These are phyloP conservation scores for Chionomys nivalis DNA, from an alignment of 2,113 vertebrate genomes.

Conservation along the genomic window DNA sequence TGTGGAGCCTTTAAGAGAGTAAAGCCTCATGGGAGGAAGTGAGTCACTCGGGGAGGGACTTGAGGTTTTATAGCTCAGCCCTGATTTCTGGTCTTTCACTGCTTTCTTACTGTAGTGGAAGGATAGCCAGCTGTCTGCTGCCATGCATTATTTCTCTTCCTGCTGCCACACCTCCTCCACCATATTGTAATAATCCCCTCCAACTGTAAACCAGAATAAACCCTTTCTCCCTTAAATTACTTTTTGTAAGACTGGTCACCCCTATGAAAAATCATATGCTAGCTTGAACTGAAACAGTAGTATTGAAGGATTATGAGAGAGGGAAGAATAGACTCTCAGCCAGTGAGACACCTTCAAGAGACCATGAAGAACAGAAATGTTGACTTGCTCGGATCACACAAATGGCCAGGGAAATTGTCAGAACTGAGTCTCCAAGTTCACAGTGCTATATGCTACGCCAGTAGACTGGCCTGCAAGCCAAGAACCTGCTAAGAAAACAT, in stretches of 20 bases:
- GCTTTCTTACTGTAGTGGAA: background rate
- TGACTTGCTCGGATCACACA: background rate
- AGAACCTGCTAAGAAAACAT: background rate
- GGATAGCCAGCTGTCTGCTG: background rate
- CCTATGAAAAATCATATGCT: background rate
- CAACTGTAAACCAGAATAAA: background rate
- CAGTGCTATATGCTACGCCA: background rate
- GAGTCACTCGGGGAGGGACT: background rate
- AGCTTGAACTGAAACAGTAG: background rate
- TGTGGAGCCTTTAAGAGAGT: background rate
- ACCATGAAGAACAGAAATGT: background rate
- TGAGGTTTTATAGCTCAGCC: background rate
- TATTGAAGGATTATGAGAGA: background rate
- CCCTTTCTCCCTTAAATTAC: background rate
- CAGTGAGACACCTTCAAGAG: background rate
- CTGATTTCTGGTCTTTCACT: background rate
- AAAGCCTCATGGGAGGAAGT: background rate
- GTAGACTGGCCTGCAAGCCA: background rate
- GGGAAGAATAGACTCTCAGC: background rate
- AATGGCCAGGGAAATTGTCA: background rate
- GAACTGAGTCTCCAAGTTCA: background rate
- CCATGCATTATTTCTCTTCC: background rate
- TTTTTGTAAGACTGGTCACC: background rate
- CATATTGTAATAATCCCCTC: background rate
- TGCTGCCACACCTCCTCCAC: background rate